Conservation (phyloP, 1,140 invertebrate genomes). For the Caenorhabditis remanei region DNA sequence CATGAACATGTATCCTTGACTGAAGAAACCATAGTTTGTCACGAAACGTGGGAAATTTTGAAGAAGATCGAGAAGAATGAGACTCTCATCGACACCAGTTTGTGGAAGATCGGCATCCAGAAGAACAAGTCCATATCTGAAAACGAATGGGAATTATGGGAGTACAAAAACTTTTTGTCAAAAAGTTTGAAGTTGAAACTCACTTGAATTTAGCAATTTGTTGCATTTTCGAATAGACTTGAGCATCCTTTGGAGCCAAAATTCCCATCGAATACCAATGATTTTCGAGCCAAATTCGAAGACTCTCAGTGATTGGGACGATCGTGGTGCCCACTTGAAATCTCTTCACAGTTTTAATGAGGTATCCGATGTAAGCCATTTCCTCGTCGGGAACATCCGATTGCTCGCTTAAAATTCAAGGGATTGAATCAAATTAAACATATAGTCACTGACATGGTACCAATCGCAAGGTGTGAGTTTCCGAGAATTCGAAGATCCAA, state of each 20-base stretch:
- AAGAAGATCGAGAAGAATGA: not conserved
- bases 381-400: not conserved
- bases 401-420: not conserved
- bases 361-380: slow-evolving; percentile 11
- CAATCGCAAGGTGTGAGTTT: not conserved
- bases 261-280: not conserved
- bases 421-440: not conserved
- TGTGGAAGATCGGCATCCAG: slow-evolving; percentile 13
- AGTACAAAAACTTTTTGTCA: not conserved
- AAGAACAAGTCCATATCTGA: not conserved
- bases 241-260: slow-evolving; percentile 10
- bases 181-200: not conserved
- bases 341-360: slow-evolving; percentile 10
- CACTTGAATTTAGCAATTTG: not conserved
- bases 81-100: not conserved
- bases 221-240: slow-evolving; percentile 6
- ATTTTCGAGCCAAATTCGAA: not conserved
- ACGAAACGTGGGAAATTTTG: not conserved
- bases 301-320: not conserved
- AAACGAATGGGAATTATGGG: not conserved
- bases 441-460: not conserved
- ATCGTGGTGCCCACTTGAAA: not conserved
- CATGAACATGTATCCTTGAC: slow-evolving; percentile 4
- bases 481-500: not conserved
- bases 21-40: not conserved